Base-by-base conservation (phyloP, 64 coral and sea anemone species). In the Exaiptasia diaphana region DNA sequence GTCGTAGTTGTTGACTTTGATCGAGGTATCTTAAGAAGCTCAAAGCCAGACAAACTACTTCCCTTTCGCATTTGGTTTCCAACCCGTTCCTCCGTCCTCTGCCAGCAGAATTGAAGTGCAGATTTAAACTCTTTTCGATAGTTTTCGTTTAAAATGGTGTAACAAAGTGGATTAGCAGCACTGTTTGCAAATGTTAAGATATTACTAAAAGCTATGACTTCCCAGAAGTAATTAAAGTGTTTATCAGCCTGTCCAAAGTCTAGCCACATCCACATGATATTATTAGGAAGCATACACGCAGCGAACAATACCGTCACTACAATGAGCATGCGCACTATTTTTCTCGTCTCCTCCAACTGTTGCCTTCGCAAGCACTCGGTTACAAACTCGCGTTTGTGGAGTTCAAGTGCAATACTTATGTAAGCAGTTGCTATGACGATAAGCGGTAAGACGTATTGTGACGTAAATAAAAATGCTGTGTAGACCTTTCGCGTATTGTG, bases 231-330 rank as follows among this genome's bases (percentile, higher is more conserved):
- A 30, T 50, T 56, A 30, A 89, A 71, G n/a, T 63, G 45, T 26
- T 77, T 54, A 27, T 50, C 80, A 3, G 86, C 86, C 4, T 76
- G 61, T 6, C 91, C 91, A 75, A 95, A 95, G 39, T 95, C 91
- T 3, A 95, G 52, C 91, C 91, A 95, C 20, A 93, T 46, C 91
- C 91, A 93, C 79, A 93, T 73, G 10, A 80, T 36, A 26, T 95
- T 89, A 39, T 83, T 95, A 0, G 92, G 92, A 4, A 95, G 75
- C 35, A 90, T 79, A 55, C 80, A 95, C 22, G 82, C 35, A 14
- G 92, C 92, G 75, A 95, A 95, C 24, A 95, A 75, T 45, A 58
- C 80, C 26, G 92, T 95, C 29, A 95, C 92, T 4, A 90, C 82
- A 28, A 90, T 63, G 20, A 95, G 86, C 92, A 95, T 95, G 44